Evolutionary conservation across 2,113 vertebrate species (phyloP), one percentile per base, ranked within the genome.

Genomic region (Rutilus rutilus): DNA sequence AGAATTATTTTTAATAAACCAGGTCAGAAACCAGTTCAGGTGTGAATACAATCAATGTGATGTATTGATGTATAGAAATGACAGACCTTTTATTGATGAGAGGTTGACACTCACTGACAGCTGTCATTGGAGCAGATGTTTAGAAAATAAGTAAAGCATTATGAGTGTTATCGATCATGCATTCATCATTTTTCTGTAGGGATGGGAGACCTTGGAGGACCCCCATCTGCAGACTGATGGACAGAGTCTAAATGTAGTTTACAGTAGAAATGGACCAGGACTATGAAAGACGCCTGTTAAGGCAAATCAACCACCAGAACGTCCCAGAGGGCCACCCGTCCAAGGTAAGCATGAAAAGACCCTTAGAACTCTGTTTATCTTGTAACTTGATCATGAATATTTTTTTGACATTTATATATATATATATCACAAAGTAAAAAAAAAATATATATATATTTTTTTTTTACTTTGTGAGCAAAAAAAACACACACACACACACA

Each of bases 251-350:
- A 59, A 87, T 67, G 87, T 74, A 64, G 78, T 64, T 65, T 85
- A 82, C 74, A 17, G 86, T 73, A 42, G 91, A 90, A 57, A 96
- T 96, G 95, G 95, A 96, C 92, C 95, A 95, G 84, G 95, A 96
- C 69, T 96, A 96, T 83, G 94, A 95, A 90, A 93, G 94, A 86
- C 91, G 95, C 85, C 94, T 96, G 78, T 92, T 96, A 82, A 93
- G 95, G 91, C 95, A 96, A 88, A 95, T 95, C 82, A 95, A 96
- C 90, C 92, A 93, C 89, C 95, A 96, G 92, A 96, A 96, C 89
- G 87, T 95, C 81, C 93, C 94, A 14, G 93, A 94, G 78, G 83
- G 90, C 85, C 92, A 91, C 9, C 86, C 93, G 88, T 87, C 91
- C 11, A 95, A 94, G 93, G 95, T 95, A 54, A 91, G 85, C 36